Percentiles rank a stretch among this genome's conserved stretches.
Evolutionary conservation across 1,140 invertebrate species (phyloP).

Genomic region (Gryon sp.): DNA sequence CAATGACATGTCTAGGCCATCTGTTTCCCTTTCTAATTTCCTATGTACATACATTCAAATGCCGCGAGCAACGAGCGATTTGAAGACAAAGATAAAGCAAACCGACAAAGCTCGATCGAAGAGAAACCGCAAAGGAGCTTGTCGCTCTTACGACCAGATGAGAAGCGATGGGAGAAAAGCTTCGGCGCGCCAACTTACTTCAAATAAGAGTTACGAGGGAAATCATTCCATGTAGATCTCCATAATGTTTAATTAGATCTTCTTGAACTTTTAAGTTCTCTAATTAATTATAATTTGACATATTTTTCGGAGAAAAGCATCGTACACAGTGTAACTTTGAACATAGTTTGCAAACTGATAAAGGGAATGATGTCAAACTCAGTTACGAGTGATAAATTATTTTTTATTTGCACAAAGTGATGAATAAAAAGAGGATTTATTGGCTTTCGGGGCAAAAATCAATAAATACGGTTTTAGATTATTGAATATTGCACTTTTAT

Average conservation of each 20-base stretch:
- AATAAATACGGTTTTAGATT: too few species aligned
- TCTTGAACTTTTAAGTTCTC: too few species aligned
- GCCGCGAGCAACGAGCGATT: conserved; percentile 21
- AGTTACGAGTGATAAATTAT: too few species aligned
- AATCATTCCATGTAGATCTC: neutral
- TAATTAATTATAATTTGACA: too few species aligned
- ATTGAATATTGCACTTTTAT: too few species aligned
- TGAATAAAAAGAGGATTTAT: too few species aligned
- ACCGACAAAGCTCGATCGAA: conserved; percentile 34
- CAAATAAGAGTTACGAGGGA: conserved; percentile 6
- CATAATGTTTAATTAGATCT: neutral
- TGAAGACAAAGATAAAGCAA: conserved; percentile 41
- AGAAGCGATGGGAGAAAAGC: conserved; percentile 9
- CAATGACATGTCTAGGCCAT: conserved; percentile 55
- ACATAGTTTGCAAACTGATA: too few species aligned
- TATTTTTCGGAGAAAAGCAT: too few species aligned
- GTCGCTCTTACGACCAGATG: neutral
- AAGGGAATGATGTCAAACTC: too few species aligned
- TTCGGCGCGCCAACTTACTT: conserved; percentile 7
- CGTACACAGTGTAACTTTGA: too few species aligned
- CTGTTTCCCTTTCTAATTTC: conserved; percentile 61
- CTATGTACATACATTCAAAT: conserved; percentile 55
- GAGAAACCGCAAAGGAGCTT: conserved; percentile 14
- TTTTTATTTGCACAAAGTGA: too few species aligned
- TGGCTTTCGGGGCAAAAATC: too few species aligned